Conservation (phyloP, 2,797 vertebrate genomes). For the Enteromius viviparus region DNA sequence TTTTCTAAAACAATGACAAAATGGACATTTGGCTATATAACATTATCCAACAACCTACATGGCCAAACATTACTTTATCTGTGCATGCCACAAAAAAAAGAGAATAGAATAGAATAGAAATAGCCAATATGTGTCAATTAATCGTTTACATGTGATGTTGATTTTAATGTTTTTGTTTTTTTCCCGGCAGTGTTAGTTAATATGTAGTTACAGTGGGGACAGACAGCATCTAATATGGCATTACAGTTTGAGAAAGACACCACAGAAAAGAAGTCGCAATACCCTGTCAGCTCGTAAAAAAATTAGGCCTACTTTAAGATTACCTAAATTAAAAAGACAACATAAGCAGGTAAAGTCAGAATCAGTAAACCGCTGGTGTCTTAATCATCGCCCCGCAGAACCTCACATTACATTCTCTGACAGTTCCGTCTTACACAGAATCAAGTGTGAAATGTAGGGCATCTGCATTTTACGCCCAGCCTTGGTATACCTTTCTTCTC, state of each 20-base stretch:
- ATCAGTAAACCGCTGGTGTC: constrained; percentile 16
- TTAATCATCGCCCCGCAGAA: constrained; percentile 36
- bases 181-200: not conserved
- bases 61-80: no score
- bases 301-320: constrained; percentile 25
- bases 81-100: no score
- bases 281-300: constrained; percentile 19
- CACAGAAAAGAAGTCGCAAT: not conserved
- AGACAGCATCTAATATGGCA: not conserved
- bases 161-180: not conserved
- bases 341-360: constrained; percentile 32
- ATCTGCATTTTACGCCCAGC: constrained; percentile 70
- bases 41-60: no score
- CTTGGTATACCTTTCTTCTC: constrained; percentile 55
- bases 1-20: no score
- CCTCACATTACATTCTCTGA: constrained; percentile 36
- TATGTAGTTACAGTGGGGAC: not conserved
- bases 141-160: not conserved
- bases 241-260: not conserved
- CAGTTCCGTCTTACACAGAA: constrained; percentile 39
- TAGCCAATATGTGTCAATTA: not conserved
- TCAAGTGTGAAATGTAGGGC: constrained; percentile 61
- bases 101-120: no score
- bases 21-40: no score
- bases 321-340: constrained; percentile 29